Evolutionary conservation across 1,140 invertebrate genomes (phyloP).

Genomic region (Drosophila tani): DNA sequence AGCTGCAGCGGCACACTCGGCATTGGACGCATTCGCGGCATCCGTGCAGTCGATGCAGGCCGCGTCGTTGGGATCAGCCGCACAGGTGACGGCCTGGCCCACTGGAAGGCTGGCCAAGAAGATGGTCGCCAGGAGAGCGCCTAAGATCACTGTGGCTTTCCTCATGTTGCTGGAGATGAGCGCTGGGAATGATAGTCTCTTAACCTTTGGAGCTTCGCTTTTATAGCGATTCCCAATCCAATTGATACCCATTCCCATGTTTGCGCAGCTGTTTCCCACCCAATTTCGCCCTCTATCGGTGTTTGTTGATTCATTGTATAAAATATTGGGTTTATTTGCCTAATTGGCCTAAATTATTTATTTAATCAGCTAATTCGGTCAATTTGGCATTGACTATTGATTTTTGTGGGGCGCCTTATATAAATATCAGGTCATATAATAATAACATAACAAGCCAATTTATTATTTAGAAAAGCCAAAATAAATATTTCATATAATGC

Average conservation of each 20-base stretch:
- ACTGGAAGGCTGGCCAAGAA: background rate
- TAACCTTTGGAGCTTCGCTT: background rate
- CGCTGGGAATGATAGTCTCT: constrained; percentile 1
- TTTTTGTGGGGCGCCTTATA: too few species aligned
- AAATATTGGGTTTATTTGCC: background rate
- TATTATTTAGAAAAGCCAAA: too few species aligned
- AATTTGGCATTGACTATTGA: too few species aligned
- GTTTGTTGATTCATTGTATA: too few species aligned
- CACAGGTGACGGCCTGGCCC: constrained; percentile 4
- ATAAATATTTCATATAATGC: too few species aligned
- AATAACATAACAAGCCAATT: too few species aligned
- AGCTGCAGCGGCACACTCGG: background rate
- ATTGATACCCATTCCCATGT: background rate
- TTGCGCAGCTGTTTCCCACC: background rate
- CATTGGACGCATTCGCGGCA: background rate
- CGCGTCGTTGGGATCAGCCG: background rate
- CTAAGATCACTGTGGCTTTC: background rate
- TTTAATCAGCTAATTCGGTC: background rate
- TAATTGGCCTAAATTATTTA: background rate
- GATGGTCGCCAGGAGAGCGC: constrained; percentile 4
- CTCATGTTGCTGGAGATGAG: background rate
- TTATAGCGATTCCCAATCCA: background rate
- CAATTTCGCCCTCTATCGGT: too few species aligned
- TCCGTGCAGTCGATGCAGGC: background rate
- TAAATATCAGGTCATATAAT: too few species aligned